Evolutionary conservation across 2,113 vertebrate species (phyloP).

Genomic region (Drymodes brunneopygia): DNA sequence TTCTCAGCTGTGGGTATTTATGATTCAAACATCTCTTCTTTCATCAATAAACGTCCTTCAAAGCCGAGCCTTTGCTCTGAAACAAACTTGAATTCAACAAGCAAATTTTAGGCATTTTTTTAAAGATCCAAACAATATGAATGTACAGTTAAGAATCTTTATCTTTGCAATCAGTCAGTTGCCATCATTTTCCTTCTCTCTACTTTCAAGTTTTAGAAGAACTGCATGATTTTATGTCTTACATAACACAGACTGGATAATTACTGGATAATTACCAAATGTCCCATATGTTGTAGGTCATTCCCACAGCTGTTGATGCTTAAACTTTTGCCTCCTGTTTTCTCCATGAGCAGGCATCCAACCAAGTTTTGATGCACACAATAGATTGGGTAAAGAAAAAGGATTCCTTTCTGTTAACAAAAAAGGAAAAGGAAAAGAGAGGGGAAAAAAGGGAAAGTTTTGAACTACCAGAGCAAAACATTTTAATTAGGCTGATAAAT

Average conservation of each 20-base stretch:
- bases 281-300: constrained; percentile 10
- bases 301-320: not conserved
- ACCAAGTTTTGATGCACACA: not conserved
- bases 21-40: not conserved
- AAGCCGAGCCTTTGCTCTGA: not conserved
- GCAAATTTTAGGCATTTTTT: not conserved
- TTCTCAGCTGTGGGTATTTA: not conserved
- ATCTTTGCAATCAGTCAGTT: not conserved
- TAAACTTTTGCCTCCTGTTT: not conserved
- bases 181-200: not conserved
- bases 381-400: not conserved
- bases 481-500: not conserved
- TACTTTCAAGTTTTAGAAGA: not conserved
- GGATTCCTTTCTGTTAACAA: not conserved
- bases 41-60: not conserved
- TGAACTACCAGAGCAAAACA: not conserved
- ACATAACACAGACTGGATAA: not conserved
- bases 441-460: not conserved
- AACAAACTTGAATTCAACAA: not conserved
- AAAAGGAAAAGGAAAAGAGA: rapidly evolving
- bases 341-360: not conserved
- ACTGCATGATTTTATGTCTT: not conserved
- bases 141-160: not conserved
- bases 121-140: not conserved
- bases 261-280: not conserved